Evolutionary conservation across 1,140 invertebrate species (phyloP).

Genomic region (Tribolium castaneum): DNA sequence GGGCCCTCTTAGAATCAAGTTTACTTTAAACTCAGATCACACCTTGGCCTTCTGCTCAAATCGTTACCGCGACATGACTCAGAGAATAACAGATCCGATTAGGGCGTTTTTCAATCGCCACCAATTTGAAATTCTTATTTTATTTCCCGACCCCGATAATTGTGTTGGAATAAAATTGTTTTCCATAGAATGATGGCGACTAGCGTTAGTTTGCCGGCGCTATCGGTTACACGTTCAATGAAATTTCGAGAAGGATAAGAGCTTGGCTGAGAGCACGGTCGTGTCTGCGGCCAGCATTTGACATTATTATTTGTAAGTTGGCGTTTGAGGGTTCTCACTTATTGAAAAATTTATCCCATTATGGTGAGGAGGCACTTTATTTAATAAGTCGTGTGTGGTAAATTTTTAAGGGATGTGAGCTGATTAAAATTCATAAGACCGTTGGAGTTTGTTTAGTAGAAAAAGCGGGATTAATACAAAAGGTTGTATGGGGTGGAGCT

Average conservation of each 20-base stretch:
- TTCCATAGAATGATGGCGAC: too few relatives aligned
- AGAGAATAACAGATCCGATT: conserved; percentile 3
- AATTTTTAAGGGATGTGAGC: not conserved
- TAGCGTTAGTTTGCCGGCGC: too few relatives aligned
- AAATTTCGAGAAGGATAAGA: too few relatives aligned
- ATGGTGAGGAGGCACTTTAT: not conserved
- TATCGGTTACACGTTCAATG: too few relatives aligned
- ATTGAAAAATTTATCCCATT: not conserved
- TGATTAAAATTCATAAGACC: not conserved
- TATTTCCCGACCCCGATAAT: too few relatives aligned
- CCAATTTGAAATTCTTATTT: too few relatives aligned
- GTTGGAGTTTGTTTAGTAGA: not conserved
- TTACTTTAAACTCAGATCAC: conserved; percentile 24
- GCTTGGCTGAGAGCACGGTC: too few relatives aligned
- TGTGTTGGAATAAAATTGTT: too few relatives aligned
- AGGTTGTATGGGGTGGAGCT: not conserved
- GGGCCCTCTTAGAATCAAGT: conserved; percentile 32
- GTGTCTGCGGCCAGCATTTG: too few relatives aligned
- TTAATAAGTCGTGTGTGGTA: not conserved
- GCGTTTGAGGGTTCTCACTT: not conserved
- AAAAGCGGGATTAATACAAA: not conserved
- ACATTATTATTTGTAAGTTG: too few relatives aligned
- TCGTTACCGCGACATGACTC: conserved; percentile 8
- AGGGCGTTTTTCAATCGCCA: not conserved
- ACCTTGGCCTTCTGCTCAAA: conserved; percentile 12